phyloP scores from a whole-genome alignment of 2,888 invertebrate genomes.

The Polymixis lichenea region DNA sequence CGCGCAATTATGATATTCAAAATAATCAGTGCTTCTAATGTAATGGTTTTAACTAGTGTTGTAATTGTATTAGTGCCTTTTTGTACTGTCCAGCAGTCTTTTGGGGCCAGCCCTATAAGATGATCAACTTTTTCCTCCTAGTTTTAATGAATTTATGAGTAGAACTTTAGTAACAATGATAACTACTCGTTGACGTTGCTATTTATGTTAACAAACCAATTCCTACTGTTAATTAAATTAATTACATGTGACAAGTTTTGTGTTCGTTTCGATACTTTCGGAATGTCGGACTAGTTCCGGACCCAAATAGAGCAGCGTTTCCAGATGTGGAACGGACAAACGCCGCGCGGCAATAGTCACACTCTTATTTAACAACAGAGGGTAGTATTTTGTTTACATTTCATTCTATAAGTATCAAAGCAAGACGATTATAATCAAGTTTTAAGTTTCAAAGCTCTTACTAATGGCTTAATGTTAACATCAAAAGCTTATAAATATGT shows the following conservation, averaged over 20 bases:
- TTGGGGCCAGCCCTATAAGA: conserved; percentile 68
- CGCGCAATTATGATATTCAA: not conserved
- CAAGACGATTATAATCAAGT: not conserved
- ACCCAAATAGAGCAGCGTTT: not conserved
- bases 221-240: not conserved
- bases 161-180: not conserved
- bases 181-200: not conserved
- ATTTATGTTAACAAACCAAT: no score
- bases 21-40: not conserved
- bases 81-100: conserved; percentile 58
- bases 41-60: not conserved
- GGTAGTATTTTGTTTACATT: not conserved
- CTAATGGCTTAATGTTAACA: conserved; percentile 9
- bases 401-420: not conserved
- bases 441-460: conserved; percentile 7
- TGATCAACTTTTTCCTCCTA: not conserved
- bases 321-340: not conserved
- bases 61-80: not conserved
- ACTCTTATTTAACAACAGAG: not conserved
- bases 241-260: no score
- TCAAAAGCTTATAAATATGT: conserved; percentile 26
- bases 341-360: no score
- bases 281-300: not conserved
- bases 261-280: not conserved
- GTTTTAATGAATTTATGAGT: not conserved